Evolutionary conservation across 2,888 invertebrate species (phyloP).

Genomic region (Rutpela maculata): DNA sequence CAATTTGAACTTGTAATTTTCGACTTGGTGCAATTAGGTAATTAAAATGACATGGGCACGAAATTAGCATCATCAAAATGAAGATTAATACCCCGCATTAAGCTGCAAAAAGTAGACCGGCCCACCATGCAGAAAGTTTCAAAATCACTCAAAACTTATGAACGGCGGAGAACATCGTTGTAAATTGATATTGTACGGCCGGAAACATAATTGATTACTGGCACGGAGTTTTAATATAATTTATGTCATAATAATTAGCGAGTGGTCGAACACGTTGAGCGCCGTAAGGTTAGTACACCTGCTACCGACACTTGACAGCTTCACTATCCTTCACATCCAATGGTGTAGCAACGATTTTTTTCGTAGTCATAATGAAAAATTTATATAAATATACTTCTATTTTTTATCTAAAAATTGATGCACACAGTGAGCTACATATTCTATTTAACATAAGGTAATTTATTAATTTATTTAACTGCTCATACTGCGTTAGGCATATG

Average conservation of each 20-base stretch:
- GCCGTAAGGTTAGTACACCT: slow-evolving; percentile 64
- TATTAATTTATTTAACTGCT: too few species aligned
- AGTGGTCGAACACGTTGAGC: slow-evolving; percentile 66
- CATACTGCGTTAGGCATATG: too few species aligned
- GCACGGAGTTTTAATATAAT: slow-evolving; percentile 71
- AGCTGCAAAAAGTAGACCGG: slow-evolving; percentile 35
- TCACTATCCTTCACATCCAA: slow-evolving; percentile 49
- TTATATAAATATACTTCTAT: too few species aligned
- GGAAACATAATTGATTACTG: slow-evolving; percentile 69
- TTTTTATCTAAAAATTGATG: too few species aligned
- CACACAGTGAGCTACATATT: too few species aligned
- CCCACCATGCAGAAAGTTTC: slow-evolving; percentile 46
- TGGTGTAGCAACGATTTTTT: slow-evolving; percentile 12
- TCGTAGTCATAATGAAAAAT: background rate
- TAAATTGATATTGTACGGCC: slow-evolving; percentile 62
- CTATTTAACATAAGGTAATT: too few species aligned
- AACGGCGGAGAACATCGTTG: slow-evolving; percentile 47
- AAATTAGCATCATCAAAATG: slow-evolving; percentile 55
- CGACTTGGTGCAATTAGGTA: slow-evolving; percentile 56
- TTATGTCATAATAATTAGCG: slow-evolving; percentile 72
- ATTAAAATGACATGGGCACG: slow-evolving; percentile 58
- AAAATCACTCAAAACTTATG: slow-evolving; percentile 50
- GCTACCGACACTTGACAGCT: slow-evolving; percentile 66
- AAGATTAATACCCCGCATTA: slow-evolving; percentile 58
- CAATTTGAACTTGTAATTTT: slow-evolving; percentile 53